phyloP scores from a whole-genome alignment of 2,113 vertebrate species.

The Gulo gulo region DNA sequence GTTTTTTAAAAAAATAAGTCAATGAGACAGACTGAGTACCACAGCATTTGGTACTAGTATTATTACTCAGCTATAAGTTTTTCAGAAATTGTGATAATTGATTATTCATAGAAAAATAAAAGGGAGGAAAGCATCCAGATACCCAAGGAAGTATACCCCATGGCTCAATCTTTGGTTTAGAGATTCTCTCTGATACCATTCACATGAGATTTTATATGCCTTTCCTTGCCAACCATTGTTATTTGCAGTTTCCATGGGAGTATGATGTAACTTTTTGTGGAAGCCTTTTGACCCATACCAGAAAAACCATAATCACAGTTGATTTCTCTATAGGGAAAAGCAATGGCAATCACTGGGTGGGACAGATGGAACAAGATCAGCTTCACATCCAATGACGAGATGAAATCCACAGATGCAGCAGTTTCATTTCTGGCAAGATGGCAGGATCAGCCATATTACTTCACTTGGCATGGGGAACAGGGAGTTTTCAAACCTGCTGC shows the following conservation, averaged over 20 bases:
- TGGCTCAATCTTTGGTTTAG: neutral
- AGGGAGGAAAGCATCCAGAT: neutral
- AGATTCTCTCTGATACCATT: neutral
- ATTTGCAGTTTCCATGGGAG: neutral
- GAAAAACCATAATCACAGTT: neutral
- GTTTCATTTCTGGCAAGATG: neutral
- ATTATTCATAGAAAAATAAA: constrained; percentile 21
- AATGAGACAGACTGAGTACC: constrained; percentile 1
- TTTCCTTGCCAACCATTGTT: neutral
- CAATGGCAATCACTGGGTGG: neutral
- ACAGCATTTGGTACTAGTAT: constrained; percentile 35
- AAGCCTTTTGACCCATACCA: constrained; percentile 12
- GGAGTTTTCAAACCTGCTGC: neutral
- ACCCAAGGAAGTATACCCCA: neutral
- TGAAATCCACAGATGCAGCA: neutral
- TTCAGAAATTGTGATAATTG: constrained; percentile 6
- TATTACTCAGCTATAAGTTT: constrained; percentile 11
- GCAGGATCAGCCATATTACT: neutral
- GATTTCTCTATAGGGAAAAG: neutral
- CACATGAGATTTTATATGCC: neutral
- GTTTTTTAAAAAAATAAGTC: neutral
- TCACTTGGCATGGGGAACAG: neutral
- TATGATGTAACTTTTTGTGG: constrained; percentile 11
- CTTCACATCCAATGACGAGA: neutral
- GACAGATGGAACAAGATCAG: neutral